Evolutionary conservation across 1,140 invertebrate genomes (phyloP).

Genomic region (Temnothorax longispinosus): DNA sequence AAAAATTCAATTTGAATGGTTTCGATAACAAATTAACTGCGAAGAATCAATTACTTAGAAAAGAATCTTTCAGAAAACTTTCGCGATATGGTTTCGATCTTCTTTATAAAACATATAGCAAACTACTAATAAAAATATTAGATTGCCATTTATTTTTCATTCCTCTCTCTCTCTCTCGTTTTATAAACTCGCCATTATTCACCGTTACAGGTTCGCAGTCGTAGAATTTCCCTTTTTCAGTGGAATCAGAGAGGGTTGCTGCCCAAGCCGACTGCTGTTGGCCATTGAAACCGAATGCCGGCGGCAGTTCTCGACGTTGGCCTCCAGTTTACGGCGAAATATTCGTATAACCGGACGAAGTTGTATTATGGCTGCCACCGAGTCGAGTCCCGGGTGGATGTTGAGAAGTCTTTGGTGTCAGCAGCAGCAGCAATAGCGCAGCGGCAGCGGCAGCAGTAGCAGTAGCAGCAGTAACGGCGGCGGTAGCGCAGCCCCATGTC

Average conservation of each 20-base stretch:
- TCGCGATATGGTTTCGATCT: neutral
- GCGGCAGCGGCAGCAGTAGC: slow-evolving; percentile 8
- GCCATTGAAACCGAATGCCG: slow-evolving; percentile 59
- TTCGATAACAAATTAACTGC: neutral
- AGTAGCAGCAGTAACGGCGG: slow-evolving; percentile 19
- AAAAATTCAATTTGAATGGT: neutral
- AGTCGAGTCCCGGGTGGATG: slow-evolving; percentile 73
- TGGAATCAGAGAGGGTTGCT: slow-evolving; percentile 50
- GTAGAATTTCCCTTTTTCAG: slow-evolving; percentile 42
- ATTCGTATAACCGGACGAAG: slow-evolving; percentile 72
- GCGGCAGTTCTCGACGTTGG: slow-evolving; percentile 58
- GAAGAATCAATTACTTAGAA: slow-evolving; percentile 1
- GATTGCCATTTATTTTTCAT: neutral
- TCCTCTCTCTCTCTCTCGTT: neutral
- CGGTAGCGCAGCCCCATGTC: slow-evolving; percentile 33
- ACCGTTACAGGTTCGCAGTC: slow-evolving; percentile 21
- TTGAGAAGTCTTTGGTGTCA: slow-evolving; percentile 83
- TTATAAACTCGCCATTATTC: slow-evolving; percentile 47
- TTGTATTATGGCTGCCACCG: slow-evolving; percentile 75
- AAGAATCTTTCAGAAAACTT: neutral
- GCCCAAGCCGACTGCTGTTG: slow-evolving; percentile 55
- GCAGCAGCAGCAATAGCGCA: slow-evolving; percentile 71
- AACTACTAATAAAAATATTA: slow-evolving; percentile 29
- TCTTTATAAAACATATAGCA: slow-evolving; percentile 10
- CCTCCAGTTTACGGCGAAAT: slow-evolving; percentile 70